Evolutionary conservation across 2,888 invertebrate species (phyloP), one percentile per base, ranked within the genome.

Genomic region (Drosophila kambysellisi): DNA sequence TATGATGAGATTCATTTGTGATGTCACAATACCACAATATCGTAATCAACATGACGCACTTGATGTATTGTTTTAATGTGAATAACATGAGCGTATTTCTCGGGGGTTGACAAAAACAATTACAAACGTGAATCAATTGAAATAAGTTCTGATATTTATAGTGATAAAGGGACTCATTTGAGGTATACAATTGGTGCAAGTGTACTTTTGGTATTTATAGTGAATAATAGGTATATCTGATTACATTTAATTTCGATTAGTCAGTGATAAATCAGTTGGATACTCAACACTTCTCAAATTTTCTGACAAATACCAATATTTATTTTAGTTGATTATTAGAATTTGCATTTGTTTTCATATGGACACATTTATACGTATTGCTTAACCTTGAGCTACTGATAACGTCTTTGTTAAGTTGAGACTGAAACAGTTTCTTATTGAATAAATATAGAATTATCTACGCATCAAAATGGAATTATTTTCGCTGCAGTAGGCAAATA

Each of bases 11-110:
- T 30, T 50, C 6, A 6, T 30, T 20, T 46, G 46, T 46, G 20
- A 46, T 20, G 43, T 43, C 43, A 43, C 20, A 20, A 20, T 11
- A 43, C 12, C 12, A 43, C 20, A 20, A 20, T 43, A 43, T 12
- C 20, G 46, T 11, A 35, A 15, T 9, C 15, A 25, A 37, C 17
- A 50, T 73, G 66, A 60, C 74, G 59, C 58, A 48, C 6, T 52
- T n/a, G 33, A 54, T 59, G 20, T 12, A 25, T 32, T 25, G 20
- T 59, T 50, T n/a, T 39, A 15, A 39, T 39, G 11, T n/a, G 1
- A 54, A 54, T 37, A 15, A 4, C 20, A 15, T 20, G 4, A 35
- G 20, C 20, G 52, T 15, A 53, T 15, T 29, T 17, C 17, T 12
- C 2, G 17, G 29, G 2, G 35, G 17, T 50, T 17, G 46, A 25